A percentile compares a stretch with the other conserved stretches of the same genome.
phyloP scores from a whole-genome alignment of 1,140 invertebrate species.

The Ectropis grisescens region DNA sequence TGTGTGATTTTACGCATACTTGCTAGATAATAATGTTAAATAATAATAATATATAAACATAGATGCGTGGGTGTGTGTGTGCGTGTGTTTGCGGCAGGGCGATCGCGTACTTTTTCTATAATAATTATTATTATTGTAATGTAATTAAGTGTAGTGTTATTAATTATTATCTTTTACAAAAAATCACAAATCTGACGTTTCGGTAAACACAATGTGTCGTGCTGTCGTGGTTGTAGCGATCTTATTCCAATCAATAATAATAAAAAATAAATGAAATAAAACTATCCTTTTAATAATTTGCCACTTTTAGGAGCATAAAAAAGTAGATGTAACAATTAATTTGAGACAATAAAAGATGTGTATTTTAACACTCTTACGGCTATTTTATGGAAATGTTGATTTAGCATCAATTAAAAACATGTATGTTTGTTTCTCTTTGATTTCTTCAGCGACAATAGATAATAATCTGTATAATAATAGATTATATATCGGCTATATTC shows the following conservation, averaged over 20 bases:
- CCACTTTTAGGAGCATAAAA: too few relatives aligned
- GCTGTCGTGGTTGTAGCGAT: slow-evolving; percentile 8
- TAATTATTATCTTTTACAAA: slow-evolving; percentile 55
- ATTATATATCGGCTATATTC: too few relatives aligned
- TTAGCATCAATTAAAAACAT: too few relatives aligned
- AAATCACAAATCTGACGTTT: slow-evolving; percentile 52
- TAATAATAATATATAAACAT: slow-evolving; percentile 20
- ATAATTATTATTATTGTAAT: slow-evolving; percentile 10
- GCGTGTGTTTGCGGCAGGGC: slow-evolving; percentile 36
- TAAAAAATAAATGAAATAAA: too few relatives aligned
- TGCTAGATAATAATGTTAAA: slow-evolving; percentile 39
- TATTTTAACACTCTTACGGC: too few relatives aligned
- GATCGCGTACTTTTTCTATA: slow-evolving; percentile 52
- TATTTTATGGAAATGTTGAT: too few relatives aligned
- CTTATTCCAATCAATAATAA: neutral
- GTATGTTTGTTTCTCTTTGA: too few relatives aligned
- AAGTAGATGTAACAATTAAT: too few relatives aligned
- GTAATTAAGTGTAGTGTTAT: slow-evolving; percentile 59
- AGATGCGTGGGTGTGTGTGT: slow-evolving; percentile 22
- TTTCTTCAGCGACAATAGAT: too few relatives aligned
- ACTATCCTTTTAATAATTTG: too few relatives aligned
- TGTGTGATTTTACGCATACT: slow-evolving; percentile 47
- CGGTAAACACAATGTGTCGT: slow-evolving; percentile 23
- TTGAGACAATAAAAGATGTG: too few relatives aligned
- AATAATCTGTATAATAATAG: too few relatives aligned